Evolutionary conservation across 2,113 vertebrate genomes (phyloP), one percentile per base, ranked within the genome.

Genomic region (Microtus richardsoni): DNA sequence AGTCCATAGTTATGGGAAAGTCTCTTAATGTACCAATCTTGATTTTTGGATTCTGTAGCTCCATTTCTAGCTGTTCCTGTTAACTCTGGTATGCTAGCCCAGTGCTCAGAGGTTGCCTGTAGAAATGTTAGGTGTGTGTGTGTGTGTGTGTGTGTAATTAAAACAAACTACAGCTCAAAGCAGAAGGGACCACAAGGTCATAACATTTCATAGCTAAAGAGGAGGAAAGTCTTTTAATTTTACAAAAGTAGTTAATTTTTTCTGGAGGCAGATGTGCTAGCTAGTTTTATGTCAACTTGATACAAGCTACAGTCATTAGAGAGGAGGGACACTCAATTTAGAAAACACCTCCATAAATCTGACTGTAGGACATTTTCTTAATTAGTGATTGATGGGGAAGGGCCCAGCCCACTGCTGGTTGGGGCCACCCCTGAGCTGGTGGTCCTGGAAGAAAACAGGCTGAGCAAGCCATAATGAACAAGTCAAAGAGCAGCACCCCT

Each of bases 91-190:
- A 28, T 47, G 24, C 14, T 44, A 75, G 16, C 41, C 41, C 24
- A 44, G n/a, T 60, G 13, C 21, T 83, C 44, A 12, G 52, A 93
- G 49, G 80, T 84, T 12, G 26, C 19, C 19, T 74, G 1, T 88
- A 21, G 64, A 47, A 80, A 89, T 75, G 58, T 47, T 95, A 62
- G 30, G 64, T 14, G 28, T 58, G 3, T 33, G 5, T 13, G 64
- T 66, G 28, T 66, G 5, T 68, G 12, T 68, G 24, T 16, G 5
- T 14, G 30, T 68, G 30, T 68, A 6, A 19, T n/a, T 70, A 17
- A 70, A 70, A 80, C 77, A 19, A 73, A 89, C 78, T 22, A 77
- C 33, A 68, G n/a, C 39, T 93, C 60, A 94, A 68, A 86, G 73
- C 28, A 79, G 64, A 77, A 64, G 24, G 17, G 7, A 36, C 62